Evolutionary conservation across 2,113 vertebrate species (phyloP), one percentile per base, ranked within the genome.

Genomic region (Megaceryle maxima): DNA sequence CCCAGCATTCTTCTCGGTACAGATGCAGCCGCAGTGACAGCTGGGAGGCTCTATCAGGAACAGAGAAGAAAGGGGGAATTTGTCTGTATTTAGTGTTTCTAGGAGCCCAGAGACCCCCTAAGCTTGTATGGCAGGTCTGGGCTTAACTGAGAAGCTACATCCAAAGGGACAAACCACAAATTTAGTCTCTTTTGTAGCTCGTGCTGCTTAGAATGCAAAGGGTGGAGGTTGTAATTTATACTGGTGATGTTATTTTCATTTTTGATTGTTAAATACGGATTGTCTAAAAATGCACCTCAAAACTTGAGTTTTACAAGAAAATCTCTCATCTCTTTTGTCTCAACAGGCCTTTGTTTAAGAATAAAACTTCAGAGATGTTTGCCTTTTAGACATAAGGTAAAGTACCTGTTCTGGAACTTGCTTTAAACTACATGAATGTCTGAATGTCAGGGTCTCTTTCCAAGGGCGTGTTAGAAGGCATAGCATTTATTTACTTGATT

Each of bases 331-430:
- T 94, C 16, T 74, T 91, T 73, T 94, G 17, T 96, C 70, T 84
- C 44, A 77, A 57, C 97, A 99, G 99, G 99, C 67, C 98, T 99
- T 33, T 99, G 99, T 89, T 97, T 99, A 96, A 99, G 99, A 97
- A 98, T 99, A 81, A 99, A 99, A 95, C 99, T 99, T 87, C 99
- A 99, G 97, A 97, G 99, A 66, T 99, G 99, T 98, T 98, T 99
- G 93, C 99, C 99, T 4, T 99, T 99, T 80, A 99, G 99, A 98
- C 99, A 99, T 87, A 99, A 99, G 99, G 99, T 99, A 98, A 98
- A 96, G 66, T 77, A 39, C 70, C 83, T 63, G 18, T 3, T 66
- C 60, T 77, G 51, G 39, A 82, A 11, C 48, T 76, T 17, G 1
- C 7, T 76, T 33, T 41, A 31, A 73, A 10, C 19, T 7, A 2